Conservation (phyloP, 1,140 invertebrate species). For the Drosophila ercepeae region DNA sequence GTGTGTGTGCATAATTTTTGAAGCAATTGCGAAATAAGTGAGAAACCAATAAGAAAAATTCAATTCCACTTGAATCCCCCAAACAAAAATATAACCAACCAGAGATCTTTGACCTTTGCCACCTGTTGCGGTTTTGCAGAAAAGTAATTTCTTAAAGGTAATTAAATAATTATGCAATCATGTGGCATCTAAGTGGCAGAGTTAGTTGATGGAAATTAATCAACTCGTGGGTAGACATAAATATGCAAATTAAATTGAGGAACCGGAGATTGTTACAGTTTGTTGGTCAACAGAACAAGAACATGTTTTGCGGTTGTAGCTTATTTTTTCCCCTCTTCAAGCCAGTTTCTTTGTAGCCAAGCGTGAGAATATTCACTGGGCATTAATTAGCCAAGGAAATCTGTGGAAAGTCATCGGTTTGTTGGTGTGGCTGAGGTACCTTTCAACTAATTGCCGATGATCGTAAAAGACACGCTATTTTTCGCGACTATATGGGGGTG, state of each 20-base stretch:
- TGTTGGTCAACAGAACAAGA: constrained; percentile 36
- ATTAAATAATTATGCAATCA: constrained; percentile 58
- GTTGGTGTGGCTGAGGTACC: constrained; percentile 13
- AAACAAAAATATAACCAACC: constrained; percentile 18
- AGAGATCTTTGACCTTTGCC: constrained; percentile 25
- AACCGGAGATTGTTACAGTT: constrained; percentile 62
- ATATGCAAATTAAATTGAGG: constrained; percentile 75
- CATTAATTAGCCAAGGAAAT: constrained; percentile 73
- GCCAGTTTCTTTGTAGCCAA: constrained; percentile 22
- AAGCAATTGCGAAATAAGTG: constrained; percentile 33
- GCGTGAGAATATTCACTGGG: constrained; percentile 78
- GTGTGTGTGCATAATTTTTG: constrained; percentile 33
- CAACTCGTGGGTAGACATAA: constrained; percentile 46
- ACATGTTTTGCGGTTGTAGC: constrained; percentile 43
- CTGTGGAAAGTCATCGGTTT: constrained; percentile 60
- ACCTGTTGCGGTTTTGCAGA: constrained; percentile 24
- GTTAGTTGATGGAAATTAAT: constrained; percentile 52
- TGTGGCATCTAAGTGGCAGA: constrained; percentile 19
- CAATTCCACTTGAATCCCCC: not conserved
- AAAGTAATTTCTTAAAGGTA: constrained; percentile 18
- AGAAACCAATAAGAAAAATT: not conserved
- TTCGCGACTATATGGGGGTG: constrained; percentile 24
- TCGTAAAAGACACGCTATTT: constrained; percentile 64
- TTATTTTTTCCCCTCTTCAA: not conserved
- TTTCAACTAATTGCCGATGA: constrained; percentile 66